Base-by-base conservation (phyloP, 2,888 invertebrate species). In the Pocota personata region DNA sequence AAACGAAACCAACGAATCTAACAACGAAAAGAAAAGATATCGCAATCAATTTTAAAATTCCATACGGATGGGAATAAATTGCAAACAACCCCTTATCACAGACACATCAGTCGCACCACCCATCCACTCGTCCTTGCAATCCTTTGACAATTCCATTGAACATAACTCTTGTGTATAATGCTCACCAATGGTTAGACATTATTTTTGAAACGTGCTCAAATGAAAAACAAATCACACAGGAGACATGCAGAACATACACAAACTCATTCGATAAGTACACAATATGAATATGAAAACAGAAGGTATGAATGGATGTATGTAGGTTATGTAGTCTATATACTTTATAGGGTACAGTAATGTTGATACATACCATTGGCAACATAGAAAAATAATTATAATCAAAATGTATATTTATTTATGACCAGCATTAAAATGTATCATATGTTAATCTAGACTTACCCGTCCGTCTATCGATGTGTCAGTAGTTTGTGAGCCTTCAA, bases 161-260 rank as follows among this genome's bases (percentile, higher is more conserved):
- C 50, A 66, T 50, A 52, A 37, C 66, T 66, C 50, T 50, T 66
- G 37, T 32, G 50, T 52, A 37, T 66, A 66, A 66, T 66, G 50
- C 50, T 66, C 50, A 24, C 50, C 50, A 50, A 37, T 66, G 66
- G 66, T 66, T 50, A 35, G 66, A 66, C 50, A 66, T 66, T 66
- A 66, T 52, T 66, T 37, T 16, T 37, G 50, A 43, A 66, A 66
- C 66, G 66, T 66, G 66, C 66, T 66, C 66, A 66, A 66, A 52
- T 50, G 50, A 52, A 66, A 66, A 24, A 52, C 24, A 66, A 66
- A 50, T 66, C 66, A 50, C 50, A 52, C 50, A 57, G 14, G 40
- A 6, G 40, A 16, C 16, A 60, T 7, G 12, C 19, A 60, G 10
- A 19, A 48, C n/a, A 32, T 8, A 48, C 32, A 32, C 30, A 64